These are phyloP conservation scores for Phenganax marumi DNA, from an alignment of 92 coral and sea anemone species.

Conservation along the genomic window DNA sequence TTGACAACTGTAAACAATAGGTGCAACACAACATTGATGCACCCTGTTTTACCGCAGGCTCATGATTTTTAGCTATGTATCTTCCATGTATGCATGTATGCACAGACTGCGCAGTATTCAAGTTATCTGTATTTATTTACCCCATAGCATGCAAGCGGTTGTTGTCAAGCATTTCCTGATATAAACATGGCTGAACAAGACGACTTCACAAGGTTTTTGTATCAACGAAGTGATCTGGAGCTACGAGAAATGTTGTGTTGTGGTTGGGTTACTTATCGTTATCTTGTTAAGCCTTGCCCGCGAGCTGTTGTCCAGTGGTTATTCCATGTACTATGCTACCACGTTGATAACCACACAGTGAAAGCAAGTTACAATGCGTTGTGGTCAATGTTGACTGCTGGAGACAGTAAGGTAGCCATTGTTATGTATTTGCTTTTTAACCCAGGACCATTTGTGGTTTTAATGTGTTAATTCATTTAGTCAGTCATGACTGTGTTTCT, in stretches of 20 bases:
- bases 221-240: conserved; percentile 50
- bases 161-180: conserved; percentile 27
- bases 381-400: conserved; percentile 70
- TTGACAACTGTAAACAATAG: too few relatives aligned
- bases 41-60: too few relatives aligned
- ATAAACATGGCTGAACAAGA: conserved; percentile 3
- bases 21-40: too few relatives aligned
- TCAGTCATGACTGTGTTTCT: not conserved
- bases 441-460: not conserved
- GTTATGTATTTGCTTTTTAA: not conserved
- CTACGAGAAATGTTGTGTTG: conserved; percentile 81
- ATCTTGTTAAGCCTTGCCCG: conserved; percentile 82
- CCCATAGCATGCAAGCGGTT: conserved; percentile 17
- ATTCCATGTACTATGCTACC: conserved; percentile 77
- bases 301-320: conserved; percentile 74
- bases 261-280: conserved; percentile 82
- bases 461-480: not conserved
- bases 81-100: not conserved
- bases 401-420: conserved; percentile 62
- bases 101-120: not conserved
- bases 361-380: conserved; percentile 69
- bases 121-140: not conserved
- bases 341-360: conserved; percentile 64
- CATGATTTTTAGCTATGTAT: too few relatives aligned
- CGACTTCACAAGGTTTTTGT: conserved; percentile 51